These are phyloP conservation scores for Lepas anatifera DNA, from an alignment of 2,888 invertebrate species.

Conservation along the genomic window DNA sequence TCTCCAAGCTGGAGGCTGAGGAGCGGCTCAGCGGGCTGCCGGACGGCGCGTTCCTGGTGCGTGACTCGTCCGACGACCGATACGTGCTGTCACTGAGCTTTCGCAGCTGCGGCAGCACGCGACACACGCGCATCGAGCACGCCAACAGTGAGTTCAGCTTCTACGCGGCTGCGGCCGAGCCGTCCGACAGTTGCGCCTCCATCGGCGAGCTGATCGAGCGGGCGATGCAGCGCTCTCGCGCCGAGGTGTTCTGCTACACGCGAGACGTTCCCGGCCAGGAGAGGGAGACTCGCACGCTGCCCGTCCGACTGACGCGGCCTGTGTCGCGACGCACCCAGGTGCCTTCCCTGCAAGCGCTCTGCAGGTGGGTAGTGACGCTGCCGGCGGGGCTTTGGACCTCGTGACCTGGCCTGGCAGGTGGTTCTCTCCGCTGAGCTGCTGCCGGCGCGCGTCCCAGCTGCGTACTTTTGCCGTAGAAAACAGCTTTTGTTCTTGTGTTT, in stretches of 20 bases:
- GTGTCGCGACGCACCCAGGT: slow-evolving; percentile 57
- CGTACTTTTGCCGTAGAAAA: too few relatives aligned
- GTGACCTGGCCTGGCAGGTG: too few relatives aligned
- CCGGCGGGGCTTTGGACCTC: slow-evolving; percentile 49
- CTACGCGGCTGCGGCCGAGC: slow-evolving; percentile 36
- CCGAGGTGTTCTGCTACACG: slow-evolving; percentile 59
- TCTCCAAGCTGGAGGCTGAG: slow-evolving; percentile 55
- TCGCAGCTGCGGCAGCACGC: slow-evolving; percentile 49
- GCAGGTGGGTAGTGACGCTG: slow-evolving; percentile 58
- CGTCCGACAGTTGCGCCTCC: slow-evolving; percentile 44
- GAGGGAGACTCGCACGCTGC: slow-evolving; percentile 57
- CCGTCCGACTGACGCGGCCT: slow-evolving; percentile 58
- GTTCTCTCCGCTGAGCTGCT: too few relatives aligned
- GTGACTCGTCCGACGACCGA: slow-evolving; percentile 59
- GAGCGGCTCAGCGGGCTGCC: slow-evolving; percentile 51
- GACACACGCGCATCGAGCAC: slow-evolving; percentile 62
- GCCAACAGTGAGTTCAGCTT: slow-evolving; percentile 47
- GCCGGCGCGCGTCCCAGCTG: too few relatives aligned
- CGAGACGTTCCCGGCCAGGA: slow-evolving; percentile 50
- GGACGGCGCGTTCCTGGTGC: slow-evolving; percentile 62
- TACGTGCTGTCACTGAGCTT: slow-evolving; percentile 62
- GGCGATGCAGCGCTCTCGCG: slow-evolving; percentile 56
- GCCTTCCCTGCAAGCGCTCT: slow-evolving; percentile 52
- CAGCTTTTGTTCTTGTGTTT: too few relatives aligned
- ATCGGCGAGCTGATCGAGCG: slow-evolving; percentile 60